Evolutionary conservation across 2,888 invertebrate species (phyloP).

Genomic region (Scaptomyza flava): DNA sequence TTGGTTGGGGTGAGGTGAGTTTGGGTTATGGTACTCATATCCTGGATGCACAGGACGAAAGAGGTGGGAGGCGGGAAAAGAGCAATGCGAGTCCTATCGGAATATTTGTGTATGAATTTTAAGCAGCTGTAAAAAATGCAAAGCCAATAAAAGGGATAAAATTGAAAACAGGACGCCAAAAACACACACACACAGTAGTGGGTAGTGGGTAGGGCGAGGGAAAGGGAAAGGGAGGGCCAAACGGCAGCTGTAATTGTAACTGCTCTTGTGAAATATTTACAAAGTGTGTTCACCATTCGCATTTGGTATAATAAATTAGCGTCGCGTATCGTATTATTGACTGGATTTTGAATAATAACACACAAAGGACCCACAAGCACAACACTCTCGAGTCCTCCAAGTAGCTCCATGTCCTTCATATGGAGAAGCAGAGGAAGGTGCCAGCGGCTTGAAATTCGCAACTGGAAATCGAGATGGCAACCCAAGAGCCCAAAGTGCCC

Average conservation of each 20-base stretch:
- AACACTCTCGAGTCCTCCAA: slow-evolving; percentile 7
- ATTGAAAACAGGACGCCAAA: slow-evolving; percentile 66
- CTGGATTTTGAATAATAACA: slow-evolving; percentile 81
- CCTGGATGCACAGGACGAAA: slow-evolving; percentile 9
- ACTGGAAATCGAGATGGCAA: slow-evolving; percentile 60
- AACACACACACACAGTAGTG: slow-evolving; percentile 4
- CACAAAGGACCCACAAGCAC: slow-evolving; percentile 65
- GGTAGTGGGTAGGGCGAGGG: neutral
- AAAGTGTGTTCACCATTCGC: slow-evolving; percentile 53
- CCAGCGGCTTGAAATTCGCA: slow-evolving; percentile 36
- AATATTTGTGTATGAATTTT: slow-evolving; percentile 76
- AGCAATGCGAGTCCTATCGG: slow-evolving; percentile 38
- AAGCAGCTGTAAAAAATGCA: slow-evolving; percentile 69
- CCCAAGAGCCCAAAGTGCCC: slow-evolving; percentile 31
- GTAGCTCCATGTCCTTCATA: neutral
- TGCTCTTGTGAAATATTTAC: slow-evolving; percentile 65
- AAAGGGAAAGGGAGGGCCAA: neutral
- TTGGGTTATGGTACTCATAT: slow-evolving; percentile 5
- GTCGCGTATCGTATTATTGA: slow-evolving; percentile 77
- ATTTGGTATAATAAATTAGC: slow-evolving; percentile 73
- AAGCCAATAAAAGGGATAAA: slow-evolving; percentile 77
- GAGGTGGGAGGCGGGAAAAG: neutral
- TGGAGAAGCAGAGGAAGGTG: slow-evolving; percentile 31
- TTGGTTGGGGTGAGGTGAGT: too few relatives aligned
- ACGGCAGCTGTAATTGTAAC: slow-evolving; percentile 69